Conservation (phyloP, 2,797 vertebrate genomes). For the Merluccius polli region DNA sequence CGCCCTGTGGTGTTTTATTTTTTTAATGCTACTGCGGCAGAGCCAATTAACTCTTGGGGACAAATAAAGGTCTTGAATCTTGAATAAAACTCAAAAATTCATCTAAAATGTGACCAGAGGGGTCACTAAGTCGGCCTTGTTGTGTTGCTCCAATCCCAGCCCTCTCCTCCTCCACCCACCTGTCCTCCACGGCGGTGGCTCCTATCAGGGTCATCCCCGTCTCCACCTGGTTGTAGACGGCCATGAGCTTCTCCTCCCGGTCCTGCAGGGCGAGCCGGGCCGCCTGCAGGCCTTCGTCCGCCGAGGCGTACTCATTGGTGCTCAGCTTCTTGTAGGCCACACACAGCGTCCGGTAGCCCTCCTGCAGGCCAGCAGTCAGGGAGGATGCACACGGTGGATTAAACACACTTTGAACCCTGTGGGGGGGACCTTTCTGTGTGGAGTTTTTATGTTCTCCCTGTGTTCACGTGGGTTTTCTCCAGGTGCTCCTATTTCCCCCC, state of each 20-base stretch:
- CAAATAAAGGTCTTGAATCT: no score
- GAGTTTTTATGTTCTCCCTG: no score
- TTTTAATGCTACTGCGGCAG: no score
- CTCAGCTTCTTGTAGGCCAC: slow-evolving; percentile 88
- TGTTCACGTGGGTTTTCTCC: no score
- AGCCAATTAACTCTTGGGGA: no score
- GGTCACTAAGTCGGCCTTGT: no score
- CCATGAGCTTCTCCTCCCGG: slow-evolving; percentile 88
- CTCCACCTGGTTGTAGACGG: slow-evolving; percentile 90
- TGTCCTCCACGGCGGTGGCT: slow-evolving; percentile 96
- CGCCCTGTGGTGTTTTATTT: no score
- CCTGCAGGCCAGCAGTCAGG: slow-evolving; percentile 65
- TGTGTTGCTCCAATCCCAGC: neutral
- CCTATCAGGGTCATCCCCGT: slow-evolving; percentile 91
- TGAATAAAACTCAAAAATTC: no score
- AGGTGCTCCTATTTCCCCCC: no score
- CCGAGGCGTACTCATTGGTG: slow-evolving; percentile 76
- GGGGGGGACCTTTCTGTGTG: no score
- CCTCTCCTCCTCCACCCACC: slow-evolving; percentile 65
- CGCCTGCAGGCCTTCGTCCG: slow-evolving; percentile 78
- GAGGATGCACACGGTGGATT: neutral
- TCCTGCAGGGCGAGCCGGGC: slow-evolving; percentile 90
- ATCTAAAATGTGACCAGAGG: no score
- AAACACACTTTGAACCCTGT: no score
- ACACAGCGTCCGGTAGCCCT: slow-evolving; percentile 92